phyloP scores from a whole-genome alignment of 2,888 invertebrate species.

The Eudasyphora cyanicolor region DNA sequence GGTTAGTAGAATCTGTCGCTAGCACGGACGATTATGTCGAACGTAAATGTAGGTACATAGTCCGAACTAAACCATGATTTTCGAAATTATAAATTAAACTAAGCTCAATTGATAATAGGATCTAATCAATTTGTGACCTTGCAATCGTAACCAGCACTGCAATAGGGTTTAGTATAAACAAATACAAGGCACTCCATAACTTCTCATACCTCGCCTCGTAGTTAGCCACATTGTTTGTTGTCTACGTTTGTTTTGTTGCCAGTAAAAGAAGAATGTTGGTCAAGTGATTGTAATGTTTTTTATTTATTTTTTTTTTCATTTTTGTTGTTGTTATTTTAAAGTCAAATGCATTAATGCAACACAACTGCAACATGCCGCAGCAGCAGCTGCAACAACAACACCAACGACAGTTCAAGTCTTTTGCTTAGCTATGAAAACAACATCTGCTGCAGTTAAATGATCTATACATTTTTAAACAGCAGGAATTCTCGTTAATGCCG shows the following conservation, averaged over 20 bases:
- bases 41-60: too few species aligned
- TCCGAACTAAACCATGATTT: too few species aligned
- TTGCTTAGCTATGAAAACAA: slow-evolving; percentile 32
- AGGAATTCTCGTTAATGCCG: slow-evolving; percentile 62
- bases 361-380: slow-evolving; percentile 32
- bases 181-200: not conserved
- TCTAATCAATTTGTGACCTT: too few species aligned
- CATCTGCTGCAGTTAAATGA: slow-evolving; percentile 65
- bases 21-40: too few species aligned
- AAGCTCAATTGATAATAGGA: too few species aligned
- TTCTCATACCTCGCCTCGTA: not conserved
- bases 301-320: not conserved
- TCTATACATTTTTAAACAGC: slow-evolving; percentile 63
- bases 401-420: not conserved
- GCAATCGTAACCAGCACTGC: too few species aligned
- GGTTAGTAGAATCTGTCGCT: too few species aligned
- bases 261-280: slow-evolving; percentile 55
- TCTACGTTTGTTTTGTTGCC: not conserved
- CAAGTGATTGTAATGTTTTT: slow-evolving; percentile 59
- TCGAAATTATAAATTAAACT: too few species aligned
- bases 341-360: slow-evolving; percentile 56
- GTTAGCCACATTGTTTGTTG: slow-evolving; percentile 14
- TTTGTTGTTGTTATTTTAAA: not conserved
- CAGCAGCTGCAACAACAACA: slow-evolving; percentile 3
- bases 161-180: too few species aligned